Base-by-base conservation (phyloP, 2,888 invertebrate genomes). In the Phlogophora meticulosa region DNA sequence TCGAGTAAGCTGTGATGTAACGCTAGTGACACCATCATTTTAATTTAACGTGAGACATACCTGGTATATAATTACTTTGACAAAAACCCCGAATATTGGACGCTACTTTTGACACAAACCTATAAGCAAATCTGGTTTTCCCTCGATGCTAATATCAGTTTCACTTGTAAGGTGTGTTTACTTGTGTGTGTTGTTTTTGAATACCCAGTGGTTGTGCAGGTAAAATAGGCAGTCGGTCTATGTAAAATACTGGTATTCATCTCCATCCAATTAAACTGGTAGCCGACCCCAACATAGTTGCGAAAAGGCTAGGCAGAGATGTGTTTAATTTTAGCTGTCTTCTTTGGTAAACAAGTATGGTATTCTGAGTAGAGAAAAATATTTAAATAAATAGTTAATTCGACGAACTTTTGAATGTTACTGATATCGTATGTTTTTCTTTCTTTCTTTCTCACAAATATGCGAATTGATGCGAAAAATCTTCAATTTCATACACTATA, bases 1-100 rank as follows among this genome's bases (percentile, higher is more conserved):
- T 87, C 84, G 84, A 67, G 78, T 69, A 67, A 65, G 78, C 72
- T 80, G 87, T 92, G 91, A 92, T 86, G 91, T 90, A 87, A 91
- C 74, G 67, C 69, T 88, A 81, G 75, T 82, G 89, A 80, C 85
- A 87, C 91, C 85, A 87, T 74, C 59, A 69, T 79, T 87, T 70
- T 55, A n/a, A 60, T 67, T 51, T 52, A 69, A 83, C 80, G 65
- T 68, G 80, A 85, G 90, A 91, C 85, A 74, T 64, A 59, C 34
- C 32, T 36, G 13, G 61, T 49, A 32, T 11, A 5, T 32, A 17
- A 15, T 38, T 2, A 20, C n/a, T n/a, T n/a, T n/a, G n/a, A n/a
- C n/a, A 70, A 67, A 42, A 66, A 45, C n/a, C 5, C 1, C 17
- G 10, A 34, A 17, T 24, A 40, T 22, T 34, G 56, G 38, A 11